These are phyloP conservation scores for Acronicta leporina DNA, from an alignment of 2,888 invertebrate species.

Conservation along the genomic window DNA sequence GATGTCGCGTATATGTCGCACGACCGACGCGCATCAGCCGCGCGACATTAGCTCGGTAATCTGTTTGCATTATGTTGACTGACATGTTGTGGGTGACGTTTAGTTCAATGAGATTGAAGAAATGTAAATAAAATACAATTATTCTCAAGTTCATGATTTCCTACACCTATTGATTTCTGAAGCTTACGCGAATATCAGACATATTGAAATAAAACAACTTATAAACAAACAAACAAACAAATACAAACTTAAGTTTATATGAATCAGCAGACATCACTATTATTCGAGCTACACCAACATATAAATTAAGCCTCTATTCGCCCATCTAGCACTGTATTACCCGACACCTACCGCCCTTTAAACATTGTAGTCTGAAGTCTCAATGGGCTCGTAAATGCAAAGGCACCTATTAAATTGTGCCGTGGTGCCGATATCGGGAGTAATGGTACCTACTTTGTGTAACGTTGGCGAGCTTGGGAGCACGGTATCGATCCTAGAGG, in stretches of 20 bases:
- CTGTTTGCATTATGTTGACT: conserved; percentile 16
- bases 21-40: conserved; percentile 15
- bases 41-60: conserved; percentile 15
- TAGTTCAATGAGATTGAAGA: background rate
- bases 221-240: too few species aligned
- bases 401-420: conserved; percentile 48
- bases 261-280: conserved; percentile 25
- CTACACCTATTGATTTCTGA: too few species aligned
- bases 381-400: conserved; percentile 47
- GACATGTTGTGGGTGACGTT: conserved; percentile 11
- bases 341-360: conserved; percentile 31
- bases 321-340: conserved; percentile 17
- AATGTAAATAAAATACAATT: background rate
- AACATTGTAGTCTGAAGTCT: conserved; percentile 42
- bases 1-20: conserved; percentile 23
- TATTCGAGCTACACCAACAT: conserved; percentile 21
- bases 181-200: too few species aligned
- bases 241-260: background rate
- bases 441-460: conserved; percentile 37
- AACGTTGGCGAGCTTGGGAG: conserved; percentile 27
- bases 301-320: conserved; percentile 45
- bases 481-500: conserved; percentile 34
- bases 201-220: too few species aligned
- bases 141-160: too few species aligned
- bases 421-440: conserved; percentile 21